Percentiles rank a stretch among this genome's conserved stretches.
phyloP scores from a whole-genome alignment of 2,797 vertebrate species.

The Mallotus villosus region DNA sequence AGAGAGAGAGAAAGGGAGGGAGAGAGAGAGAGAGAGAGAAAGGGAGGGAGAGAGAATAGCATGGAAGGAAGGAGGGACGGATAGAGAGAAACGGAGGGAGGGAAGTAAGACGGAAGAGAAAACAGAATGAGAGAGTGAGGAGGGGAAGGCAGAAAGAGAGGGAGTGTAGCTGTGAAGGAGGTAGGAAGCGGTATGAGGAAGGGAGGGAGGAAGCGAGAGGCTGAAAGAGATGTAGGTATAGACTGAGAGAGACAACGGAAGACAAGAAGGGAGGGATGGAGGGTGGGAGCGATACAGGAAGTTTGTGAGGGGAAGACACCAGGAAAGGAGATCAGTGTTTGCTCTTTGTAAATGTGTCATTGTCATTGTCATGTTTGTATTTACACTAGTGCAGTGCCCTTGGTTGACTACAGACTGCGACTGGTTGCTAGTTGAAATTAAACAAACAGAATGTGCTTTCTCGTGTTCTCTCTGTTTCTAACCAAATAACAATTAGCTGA shows the following conservation, averaged over 20 bases:
- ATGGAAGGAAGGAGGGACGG: slow-evolving; percentile 26
- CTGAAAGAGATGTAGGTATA: neutral
- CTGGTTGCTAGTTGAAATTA: too few relatives aligned
- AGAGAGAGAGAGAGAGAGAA: neutral
- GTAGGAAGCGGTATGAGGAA: slow-evolving; percentile 21
- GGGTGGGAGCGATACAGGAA: slow-evolving; percentile 2
- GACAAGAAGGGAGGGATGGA: slow-evolving; percentile 21
- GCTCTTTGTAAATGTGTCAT: too few relatives aligned
- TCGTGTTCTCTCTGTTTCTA: too few relatives aligned
- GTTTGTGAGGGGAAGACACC: neutral
- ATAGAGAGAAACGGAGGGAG: slow-evolving; percentile 9
- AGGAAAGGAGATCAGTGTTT: neutral
- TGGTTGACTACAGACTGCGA: slow-evolving; percentile 13
- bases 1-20: neutral
- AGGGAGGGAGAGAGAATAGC: slow-evolving; percentile 16
- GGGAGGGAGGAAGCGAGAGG: neutral
- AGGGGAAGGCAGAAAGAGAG: neutral
- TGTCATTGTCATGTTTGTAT: too few relatives aligned
- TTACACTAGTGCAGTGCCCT: neutral
- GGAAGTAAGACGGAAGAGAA: too few relatives aligned
- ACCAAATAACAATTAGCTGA: too few relatives aligned
- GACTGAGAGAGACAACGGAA: slow-evolving; percentile 25
- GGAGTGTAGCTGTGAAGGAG: neutral
- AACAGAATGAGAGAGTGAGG: slow-evolving; percentile 3
- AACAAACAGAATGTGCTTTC: too few relatives aligned